These are phyloP conservation scores for Vireo altiloquus DNA, from an alignment of 2,113 vertebrate species.

Conservation along the genomic window DNA sequence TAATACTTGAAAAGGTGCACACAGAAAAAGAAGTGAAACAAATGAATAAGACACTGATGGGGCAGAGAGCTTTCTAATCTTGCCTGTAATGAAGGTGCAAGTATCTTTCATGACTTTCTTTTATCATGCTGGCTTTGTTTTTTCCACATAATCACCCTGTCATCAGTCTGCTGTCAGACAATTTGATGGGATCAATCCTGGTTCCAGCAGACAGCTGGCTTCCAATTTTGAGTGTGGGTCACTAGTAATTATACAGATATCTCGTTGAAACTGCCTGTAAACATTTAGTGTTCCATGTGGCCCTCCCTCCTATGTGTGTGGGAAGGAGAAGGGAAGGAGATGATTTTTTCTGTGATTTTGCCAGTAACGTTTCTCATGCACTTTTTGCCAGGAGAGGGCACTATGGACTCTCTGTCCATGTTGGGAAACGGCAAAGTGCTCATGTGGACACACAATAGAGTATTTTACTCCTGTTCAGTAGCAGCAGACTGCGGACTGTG, in stretches of 20 bases:
- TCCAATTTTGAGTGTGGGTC: not conserved
- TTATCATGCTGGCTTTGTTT: not conserved
- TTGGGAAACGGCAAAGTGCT: not conserved
- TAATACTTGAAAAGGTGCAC: not conserved
- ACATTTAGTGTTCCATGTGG: not conserved
- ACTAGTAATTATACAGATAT: not conserved
- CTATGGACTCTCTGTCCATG: not conserved
- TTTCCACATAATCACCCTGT: not conserved
- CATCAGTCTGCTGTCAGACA: not conserved
- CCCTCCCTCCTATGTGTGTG: not conserved
- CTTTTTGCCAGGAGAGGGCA: slow-evolving; percentile 42
- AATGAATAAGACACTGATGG: not conserved
- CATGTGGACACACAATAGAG: not conserved
- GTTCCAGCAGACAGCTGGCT: not conserved
- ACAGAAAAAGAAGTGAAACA: not conserved
- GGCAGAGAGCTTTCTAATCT: not conserved
- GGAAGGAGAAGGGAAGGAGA: not conserved
- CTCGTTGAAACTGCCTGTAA: not conserved
- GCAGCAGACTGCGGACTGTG: not conserved
- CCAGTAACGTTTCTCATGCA: not conserved
- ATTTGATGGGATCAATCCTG: not conserved
- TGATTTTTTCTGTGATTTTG: not conserved
- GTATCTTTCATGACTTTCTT: not conserved
- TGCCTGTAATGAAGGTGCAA: not conserved
- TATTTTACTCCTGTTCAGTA: not conserved